A percentile compares a stretch with the other conserved stretches of the same genome.
Evolutionary conservation across 2,113 vertebrate species (phyloP).

Genomic region (Sinocyclocheilus grahami): DNA sequence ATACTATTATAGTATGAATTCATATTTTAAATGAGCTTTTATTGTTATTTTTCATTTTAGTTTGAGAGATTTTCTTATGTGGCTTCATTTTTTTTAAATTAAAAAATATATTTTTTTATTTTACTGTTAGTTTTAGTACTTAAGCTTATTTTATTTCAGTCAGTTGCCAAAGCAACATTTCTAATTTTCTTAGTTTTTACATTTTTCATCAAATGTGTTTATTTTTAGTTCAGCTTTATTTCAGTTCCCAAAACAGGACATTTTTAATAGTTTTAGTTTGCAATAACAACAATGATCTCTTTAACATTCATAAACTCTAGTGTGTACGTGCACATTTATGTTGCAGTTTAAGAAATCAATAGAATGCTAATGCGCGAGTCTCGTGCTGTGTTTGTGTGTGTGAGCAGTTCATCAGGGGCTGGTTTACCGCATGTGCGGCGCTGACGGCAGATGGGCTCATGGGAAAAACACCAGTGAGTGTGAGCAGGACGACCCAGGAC

Average conservation of each 20-base stretch:
- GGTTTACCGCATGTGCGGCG: conserved; percentile 85
- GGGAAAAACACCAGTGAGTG: conserved; percentile 86
- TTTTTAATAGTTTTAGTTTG: neutral
- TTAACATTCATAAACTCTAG: neutral
- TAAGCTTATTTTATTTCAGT: no score
- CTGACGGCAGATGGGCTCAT: conserved; percentile 84
- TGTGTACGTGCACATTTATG: neutral
- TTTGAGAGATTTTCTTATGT: no score
- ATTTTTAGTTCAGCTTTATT: neutral
- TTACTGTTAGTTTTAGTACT: no score
- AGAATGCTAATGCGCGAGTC: neutral
- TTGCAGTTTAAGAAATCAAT: no score
- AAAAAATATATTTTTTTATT: no score
- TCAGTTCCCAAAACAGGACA: neutral
- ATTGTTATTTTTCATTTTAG: no score
- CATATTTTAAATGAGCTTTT: no score
- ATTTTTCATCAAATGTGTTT: neutral
- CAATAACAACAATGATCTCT: neutral
- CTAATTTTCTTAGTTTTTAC: neutral
- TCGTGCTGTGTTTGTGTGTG: conserved; percentile 29
- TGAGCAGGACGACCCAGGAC: conserved; percentile 73
- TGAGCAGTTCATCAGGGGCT: conserved; percentile 80
- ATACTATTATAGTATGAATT: no score
- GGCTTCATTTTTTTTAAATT: no score
- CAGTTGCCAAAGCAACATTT: neutral